Percentiles rank a stretch among this genome's conserved stretches.
Evolutionary conservation across 2,797 vertebrate species (phyloP).

Genomic region (Eutrigla gurnardus): DNA sequence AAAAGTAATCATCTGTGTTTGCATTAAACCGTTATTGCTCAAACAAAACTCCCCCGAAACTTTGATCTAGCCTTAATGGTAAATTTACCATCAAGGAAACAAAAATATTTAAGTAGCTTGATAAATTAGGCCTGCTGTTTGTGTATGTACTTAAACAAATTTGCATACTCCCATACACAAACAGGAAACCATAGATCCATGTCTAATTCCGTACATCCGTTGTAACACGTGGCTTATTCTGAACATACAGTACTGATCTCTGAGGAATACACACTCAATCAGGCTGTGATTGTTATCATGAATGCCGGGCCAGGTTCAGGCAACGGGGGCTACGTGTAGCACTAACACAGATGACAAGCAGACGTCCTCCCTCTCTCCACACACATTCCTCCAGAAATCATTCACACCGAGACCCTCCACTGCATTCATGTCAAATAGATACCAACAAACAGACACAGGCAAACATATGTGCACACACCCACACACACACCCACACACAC

Average conservation of each 20-base stretch:
- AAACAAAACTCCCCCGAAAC: background rate
- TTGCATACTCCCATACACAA: conserved; percentile 36
- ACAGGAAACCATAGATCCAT: conserved; percentile 39
- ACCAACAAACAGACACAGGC: conserved; percentile 25
- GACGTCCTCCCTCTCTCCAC: conserved; percentile 63
- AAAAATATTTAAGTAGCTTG: conserved; percentile 19
- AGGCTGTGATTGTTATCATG: conserved; percentile 68
- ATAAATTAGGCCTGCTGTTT: conserved; percentile 17
- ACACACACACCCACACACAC: conserved; percentile 28
- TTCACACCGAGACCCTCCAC: conserved; percentile 61
- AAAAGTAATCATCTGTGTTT: conserved; percentile 9
- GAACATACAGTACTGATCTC: conserved; percentile 34
- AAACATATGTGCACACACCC: background rate
- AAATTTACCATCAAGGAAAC: background rate
- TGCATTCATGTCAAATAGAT: conserved; percentile 73
- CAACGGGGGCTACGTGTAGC: conserved; percentile 48
- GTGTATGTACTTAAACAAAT: conserved; percentile 17
- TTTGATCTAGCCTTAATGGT: background rate
- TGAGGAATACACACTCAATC: conserved; percentile 50
- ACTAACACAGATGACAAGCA: conserved; percentile 68
- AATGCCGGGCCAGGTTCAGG: conserved; percentile 53
- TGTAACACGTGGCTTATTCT: conserved; percentile 47
- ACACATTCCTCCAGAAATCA: conserved; percentile 65
- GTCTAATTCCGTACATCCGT: conserved; percentile 23
- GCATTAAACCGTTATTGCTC: background rate